phyloP scores from a whole-genome alignment of 2,888 invertebrate species.

The Ornithoptera alexandrae region DNA sequence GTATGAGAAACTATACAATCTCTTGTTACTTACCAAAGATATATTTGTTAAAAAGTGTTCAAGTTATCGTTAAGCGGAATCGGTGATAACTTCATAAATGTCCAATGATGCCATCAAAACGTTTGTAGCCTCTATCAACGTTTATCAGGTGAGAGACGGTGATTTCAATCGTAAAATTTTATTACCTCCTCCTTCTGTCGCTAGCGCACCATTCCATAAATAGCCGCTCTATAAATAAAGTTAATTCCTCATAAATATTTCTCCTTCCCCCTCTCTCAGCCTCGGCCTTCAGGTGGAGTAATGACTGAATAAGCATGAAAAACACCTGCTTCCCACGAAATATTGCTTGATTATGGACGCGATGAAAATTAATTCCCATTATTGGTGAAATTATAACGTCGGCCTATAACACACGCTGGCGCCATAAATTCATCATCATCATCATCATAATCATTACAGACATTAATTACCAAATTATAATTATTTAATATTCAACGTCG shows the following conservation, averaged over 20 bases:
- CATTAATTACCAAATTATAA: too few relatives aligned
- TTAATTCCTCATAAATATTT: constrained; percentile 39
- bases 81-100: too few relatives aligned
- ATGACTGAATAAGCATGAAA: constrained; percentile 40
- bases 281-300: constrained; percentile 37
- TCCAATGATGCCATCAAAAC: neutral
- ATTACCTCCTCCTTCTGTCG: constrained; percentile 1
- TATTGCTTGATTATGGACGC: constrained; percentile 15
- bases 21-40: too few relatives aligned
- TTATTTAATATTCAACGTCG: too few relatives aligned
- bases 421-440: too few relatives aligned
- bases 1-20: too few relatives aligned
- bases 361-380: constrained; percentile 17
- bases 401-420: neutral
- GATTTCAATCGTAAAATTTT: constrained; percentile 23
- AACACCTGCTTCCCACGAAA: constrained; percentile 25
- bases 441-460: too few relatives aligned
- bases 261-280: neutral
- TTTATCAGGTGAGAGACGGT: constrained; percentile 14
- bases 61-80: too few relatives aligned
- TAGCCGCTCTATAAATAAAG: constrained; percentile 36
- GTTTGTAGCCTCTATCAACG: constrained; percentile 15
- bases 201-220: constrained; percentile 8
- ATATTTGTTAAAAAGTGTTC: too few relatives aligned
- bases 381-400: constrained; percentile 15